Percentiles rank a stretch among this genome's conserved stretches.
Evolutionary conservation across 2,888 invertebrate genomes (phyloP).

Genomic region (Campopleginae sp.): DNA sequence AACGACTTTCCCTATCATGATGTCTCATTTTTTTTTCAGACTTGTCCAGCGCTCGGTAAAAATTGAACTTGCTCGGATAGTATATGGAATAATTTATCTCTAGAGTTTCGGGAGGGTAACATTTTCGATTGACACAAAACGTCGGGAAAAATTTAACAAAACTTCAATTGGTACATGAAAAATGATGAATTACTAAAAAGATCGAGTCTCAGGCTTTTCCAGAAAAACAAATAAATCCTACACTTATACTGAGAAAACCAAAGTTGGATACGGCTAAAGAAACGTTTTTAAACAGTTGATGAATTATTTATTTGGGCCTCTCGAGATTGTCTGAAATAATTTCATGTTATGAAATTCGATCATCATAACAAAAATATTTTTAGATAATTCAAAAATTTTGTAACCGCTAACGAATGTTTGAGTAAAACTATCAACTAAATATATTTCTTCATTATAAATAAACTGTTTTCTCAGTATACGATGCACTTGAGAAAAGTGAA

Average conservation of each 20-base stretch:
- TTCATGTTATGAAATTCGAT: too few relatives aligned
- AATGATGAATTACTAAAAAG: neutral
- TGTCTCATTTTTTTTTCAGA: neutral
- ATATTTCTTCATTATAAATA: too few relatives aligned
- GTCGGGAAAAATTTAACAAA: neutral
- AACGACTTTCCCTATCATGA: neutral
- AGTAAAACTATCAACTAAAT: too few relatives aligned
- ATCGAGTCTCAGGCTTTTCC: neutral
- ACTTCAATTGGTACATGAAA: neutral
- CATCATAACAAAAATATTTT: too few relatives aligned
- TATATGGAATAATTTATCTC: neutral
- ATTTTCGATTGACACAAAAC: neutral
- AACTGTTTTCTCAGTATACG: too few relatives aligned
- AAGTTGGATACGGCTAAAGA: too few relatives aligned
- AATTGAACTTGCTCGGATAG: neutral
- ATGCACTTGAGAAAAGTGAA: neutral
- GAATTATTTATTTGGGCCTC: too few relatives aligned
- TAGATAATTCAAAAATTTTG: too few relatives aligned
- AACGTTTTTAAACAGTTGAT: too few relatives aligned
- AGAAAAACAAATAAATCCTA: neutral
- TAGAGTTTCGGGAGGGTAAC: neutral
- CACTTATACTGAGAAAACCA: too few relatives aligned
- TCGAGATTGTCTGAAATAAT: too few relatives aligned
- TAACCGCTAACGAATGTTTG: too few relatives aligned
- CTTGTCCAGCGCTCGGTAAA: neutral